Evolutionary conservation across 2,113 vertebrate genomes (phyloP), one percentile per base, ranked within the genome.

Genomic region (Hyla sarda): DNA sequence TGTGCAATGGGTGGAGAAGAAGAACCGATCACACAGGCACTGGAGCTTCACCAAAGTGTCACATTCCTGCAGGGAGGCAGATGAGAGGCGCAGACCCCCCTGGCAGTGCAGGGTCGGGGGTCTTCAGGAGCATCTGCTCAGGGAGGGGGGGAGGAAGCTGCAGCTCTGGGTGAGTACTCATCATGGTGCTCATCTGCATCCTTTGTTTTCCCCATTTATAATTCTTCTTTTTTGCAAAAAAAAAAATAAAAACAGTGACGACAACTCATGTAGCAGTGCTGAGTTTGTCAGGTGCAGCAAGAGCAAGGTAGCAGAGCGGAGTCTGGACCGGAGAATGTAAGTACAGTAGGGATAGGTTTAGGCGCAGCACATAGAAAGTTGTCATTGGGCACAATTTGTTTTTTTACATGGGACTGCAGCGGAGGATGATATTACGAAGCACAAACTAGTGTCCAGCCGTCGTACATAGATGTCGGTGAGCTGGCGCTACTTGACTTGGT

Each of bases 51-150:
- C 32, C 17, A 60, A 71, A 80, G 77, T 80, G 77, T 80, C 21
- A 80, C 1, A 80, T 80, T 80, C 50, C 77, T 52, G 47, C 45
- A 32, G 45, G 67, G 56, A 85, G 83, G 60, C 74, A 69, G 71
- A 75, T 30, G 54, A 17, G 74, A 47, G 30, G 34, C 45, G 34
- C 54, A 48, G 50, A 74, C 65, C 82, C 60, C 41, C 69, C 45
- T 84, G 37, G 19, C 67, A 45, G 69, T 28, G 37, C n/a, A 62
- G 21, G 1, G n/a, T 19, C 52, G 14, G 74, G 72, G 32, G 41
- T 48, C 72, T 74, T 17, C 25, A 65, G 1, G 21, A 23, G 50
- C 77, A 58, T 37, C 82, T 84, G 32, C 82, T n/a, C 48, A 52
- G 65, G 1, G 21, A 25, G 79, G 32, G n/a, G 78, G 34, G 41